A percentile compares a stretch with the other conserved stretches of the same genome.
Evolutionary conservation across 2,113 vertebrate species (phyloP).

Genomic region (human (Homo sapiens)): DNA sequence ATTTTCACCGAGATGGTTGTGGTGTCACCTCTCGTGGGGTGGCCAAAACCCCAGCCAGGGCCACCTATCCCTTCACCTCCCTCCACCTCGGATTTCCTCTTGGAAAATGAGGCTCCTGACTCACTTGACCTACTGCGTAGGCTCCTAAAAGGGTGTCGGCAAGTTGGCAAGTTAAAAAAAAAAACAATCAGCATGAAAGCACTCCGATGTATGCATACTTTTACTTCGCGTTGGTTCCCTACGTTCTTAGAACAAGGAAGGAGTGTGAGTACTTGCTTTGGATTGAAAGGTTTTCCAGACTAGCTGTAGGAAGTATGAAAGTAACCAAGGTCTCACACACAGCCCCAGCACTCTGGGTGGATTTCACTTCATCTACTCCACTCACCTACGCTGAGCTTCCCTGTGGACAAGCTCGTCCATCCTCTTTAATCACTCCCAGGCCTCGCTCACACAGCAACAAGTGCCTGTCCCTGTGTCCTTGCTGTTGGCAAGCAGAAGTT

Average conservation of each 20-base stretch:
- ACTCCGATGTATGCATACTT: background rate
- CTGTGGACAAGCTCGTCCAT: accelerated
- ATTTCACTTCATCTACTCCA: accelerated
- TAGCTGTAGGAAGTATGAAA: accelerated
- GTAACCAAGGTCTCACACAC: background rate
- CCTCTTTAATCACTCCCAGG: background rate
- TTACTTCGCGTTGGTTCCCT: background rate
- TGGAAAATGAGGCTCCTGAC: background rate
- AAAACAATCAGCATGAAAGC: background rate
- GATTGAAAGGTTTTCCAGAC: background rate
- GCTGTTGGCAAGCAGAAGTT: slow-evolving; percentile 11
- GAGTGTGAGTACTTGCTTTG: background rate
- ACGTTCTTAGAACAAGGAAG: background rate
- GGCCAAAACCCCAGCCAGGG: accelerated
- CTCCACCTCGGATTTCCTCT: background rate
- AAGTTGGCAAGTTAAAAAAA: background rate
- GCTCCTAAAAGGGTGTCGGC: too few species aligned
- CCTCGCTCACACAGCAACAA: background rate
- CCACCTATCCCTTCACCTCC: background rate
- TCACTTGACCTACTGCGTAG: background rate
- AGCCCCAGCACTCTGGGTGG: accelerated
- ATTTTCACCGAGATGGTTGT: background rate
- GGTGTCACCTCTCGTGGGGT: background rate
- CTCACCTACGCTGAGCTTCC: accelerated
- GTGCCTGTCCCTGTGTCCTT: slow-evolving; percentile 45